A percentile compares a stretch with the other conserved stretches of the same genome.
These are phyloP conservation scores for Epirrhoe alternata DNA, from an alignment of 2,888 invertebrate genomes.

Conservation along the genomic window DNA sequence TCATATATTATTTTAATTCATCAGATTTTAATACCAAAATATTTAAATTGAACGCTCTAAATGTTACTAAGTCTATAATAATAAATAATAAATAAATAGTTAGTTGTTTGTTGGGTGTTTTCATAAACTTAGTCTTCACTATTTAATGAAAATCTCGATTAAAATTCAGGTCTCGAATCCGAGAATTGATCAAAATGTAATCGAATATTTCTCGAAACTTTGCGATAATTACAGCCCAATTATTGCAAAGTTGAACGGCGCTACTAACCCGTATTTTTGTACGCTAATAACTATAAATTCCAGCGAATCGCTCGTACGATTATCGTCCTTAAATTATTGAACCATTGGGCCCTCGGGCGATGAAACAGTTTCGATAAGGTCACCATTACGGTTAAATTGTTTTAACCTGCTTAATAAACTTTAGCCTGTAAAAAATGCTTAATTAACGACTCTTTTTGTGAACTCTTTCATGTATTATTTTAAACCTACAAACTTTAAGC, in stretches of 20 bases:
- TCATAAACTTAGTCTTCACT: too few relatives aligned
- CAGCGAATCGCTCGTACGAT: slow-evolving; percentile 12
- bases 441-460: too few relatives aligned
- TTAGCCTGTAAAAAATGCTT: too few relatives aligned
- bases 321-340: slow-evolving; percentile 16
- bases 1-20: too few relatives aligned
- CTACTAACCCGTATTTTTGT: slow-evolving; percentile 24
- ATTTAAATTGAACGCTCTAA: too few relatives aligned
- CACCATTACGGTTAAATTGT: neutral
- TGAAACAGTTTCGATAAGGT: neutral
- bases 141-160: neutral
- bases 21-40: too few relatives aligned
- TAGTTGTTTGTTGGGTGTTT: too few relatives aligned
- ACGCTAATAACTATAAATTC: slow-evolving; percentile 29
- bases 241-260: slow-evolving; percentile 20
- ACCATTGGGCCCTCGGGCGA: neutral
- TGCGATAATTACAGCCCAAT: slow-evolving; percentile 32
- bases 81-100: too few relatives aligned
- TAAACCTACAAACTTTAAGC: too few relatives aligned
- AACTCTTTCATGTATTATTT: too few relatives aligned
- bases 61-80: too few relatives aligned
- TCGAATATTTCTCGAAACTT: slow-evolving; percentile 37
- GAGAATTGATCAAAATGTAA: slow-evolving; percentile 30
- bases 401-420: neutral
- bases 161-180: neutral